These are phyloP conservation scores for Dicentrarchus labrax DNA, from an alignment of 2,113 vertebrate species.

Conservation along the genomic window DNA sequence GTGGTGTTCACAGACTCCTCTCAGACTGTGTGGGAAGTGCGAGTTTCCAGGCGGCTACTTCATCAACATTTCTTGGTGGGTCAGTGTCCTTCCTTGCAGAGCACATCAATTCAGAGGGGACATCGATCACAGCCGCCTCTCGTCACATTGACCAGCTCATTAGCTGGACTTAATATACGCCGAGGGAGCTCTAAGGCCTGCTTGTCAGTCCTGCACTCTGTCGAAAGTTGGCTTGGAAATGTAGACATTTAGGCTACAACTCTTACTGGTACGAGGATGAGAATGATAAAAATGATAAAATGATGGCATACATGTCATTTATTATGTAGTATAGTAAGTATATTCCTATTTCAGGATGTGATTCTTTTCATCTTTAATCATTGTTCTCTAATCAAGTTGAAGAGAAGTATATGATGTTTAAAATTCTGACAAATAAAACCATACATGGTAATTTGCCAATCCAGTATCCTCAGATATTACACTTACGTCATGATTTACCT, in stretches of 20 bases:
- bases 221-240: slow-evolving; percentile 41
- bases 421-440: background rate
- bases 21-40: slow-evolving; percentile 29
- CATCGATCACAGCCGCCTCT: slow-evolving; percentile 81
- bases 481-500: background rate
- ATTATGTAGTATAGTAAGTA: background rate
- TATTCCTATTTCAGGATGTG: background rate
- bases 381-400: background rate
- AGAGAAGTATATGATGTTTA: background rate
- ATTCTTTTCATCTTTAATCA: background rate
- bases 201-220: slow-evolving; percentile 56
- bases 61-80: slow-evolving; percentile 81
- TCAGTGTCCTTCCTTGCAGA: slow-evolving; percentile 81
- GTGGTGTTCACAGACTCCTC: slow-evolving; percentile 21
- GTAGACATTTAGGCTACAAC: slow-evolving; percentile 1
- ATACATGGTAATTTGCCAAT: background rate
- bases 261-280: slow-evolving; percentile 16
- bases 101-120: slow-evolving; percentile 79
- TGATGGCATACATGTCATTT: background rate
- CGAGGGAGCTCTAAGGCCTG: slow-evolving; percentile 61
- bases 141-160: slow-evolving; percentile 83
- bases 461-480: background rate
- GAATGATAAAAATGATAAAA: background rate
- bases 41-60: slow-evolving; percentile 71
- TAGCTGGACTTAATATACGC: slow-evolving; percentile 81